Conservation (phyloP, 1,140 invertebrate species). For the Drosophila pallidifrons region DNA sequence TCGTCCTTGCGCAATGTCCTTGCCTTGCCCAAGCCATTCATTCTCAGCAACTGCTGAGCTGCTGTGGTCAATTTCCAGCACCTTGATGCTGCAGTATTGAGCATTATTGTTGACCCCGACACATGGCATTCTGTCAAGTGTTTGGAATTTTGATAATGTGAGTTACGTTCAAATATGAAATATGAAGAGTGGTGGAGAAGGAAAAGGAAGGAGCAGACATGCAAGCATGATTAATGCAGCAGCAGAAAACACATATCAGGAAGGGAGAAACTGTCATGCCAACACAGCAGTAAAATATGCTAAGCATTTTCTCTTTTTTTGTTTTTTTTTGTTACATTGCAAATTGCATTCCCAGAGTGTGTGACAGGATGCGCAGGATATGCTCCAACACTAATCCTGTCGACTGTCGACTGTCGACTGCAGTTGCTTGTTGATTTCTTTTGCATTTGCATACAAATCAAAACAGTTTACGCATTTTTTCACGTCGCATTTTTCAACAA, state of each 20-base stretch:
- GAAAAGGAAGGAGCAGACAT: too few relatives aligned
- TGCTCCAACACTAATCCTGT: conserved; percentile 6
- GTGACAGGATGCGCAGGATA: conserved; percentile 14
- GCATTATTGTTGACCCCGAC: conserved; percentile 32
- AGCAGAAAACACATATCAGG: neutral
- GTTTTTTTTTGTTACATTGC: conserved; percentile 12
- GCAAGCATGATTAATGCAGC: conserved; percentile 2
- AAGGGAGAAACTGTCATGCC: neutral
- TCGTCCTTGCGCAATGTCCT: conserved; percentile 34
- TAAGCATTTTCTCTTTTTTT: conserved; percentile 17
- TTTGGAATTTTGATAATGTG: conserved; percentile 23
- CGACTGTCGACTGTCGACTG: conserved; percentile 10
- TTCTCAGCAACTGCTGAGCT: neutral
- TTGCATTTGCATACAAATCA: conserved; percentile 40
- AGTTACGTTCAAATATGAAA: neutral
- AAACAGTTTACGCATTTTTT: conserved; percentile 35
- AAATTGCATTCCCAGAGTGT: conserved; percentile 37
- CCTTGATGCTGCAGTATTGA: conserved; percentile 12
- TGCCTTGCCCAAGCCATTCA: conserved; percentile 2
- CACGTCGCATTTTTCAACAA: neutral
- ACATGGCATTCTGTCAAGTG: conserved; percentile 7
- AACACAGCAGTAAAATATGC: conserved; percentile 7
- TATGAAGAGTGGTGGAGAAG: neutral
- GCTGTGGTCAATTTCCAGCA: conserved; percentile 17
- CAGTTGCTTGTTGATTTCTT: neutral